Evolutionary conservation across 2,797 vertebrate species (phyloP), one percentile per base, ranked within the genome.

Genomic region (Staurois parvus): DNA sequence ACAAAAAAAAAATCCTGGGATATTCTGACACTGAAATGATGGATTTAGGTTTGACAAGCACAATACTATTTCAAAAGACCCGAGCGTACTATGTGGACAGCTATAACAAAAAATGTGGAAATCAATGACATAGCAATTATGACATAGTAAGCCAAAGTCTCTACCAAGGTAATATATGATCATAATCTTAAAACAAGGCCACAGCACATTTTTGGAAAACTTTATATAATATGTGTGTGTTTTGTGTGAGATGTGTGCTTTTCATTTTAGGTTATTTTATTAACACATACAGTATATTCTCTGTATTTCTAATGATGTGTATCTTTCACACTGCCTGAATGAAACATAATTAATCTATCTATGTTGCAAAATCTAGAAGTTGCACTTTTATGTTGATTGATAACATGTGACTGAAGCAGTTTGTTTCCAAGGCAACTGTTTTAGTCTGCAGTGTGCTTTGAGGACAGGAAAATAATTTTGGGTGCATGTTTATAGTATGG

Each of bases 371-470:
- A 69, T 64, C 52, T 76, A 72, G 70, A 83, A 66, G 52, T 72
- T 78, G 69, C 69, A 86, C 80, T 86, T 86, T 83, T 86, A 86
- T n/a, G 85, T 83, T 86, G 79, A 86, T 83, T 78, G 85, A 86
- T 86, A 83, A 83, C 68, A 86, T 86, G 79, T 83, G 74, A 86
- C 74, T 83, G 75, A 73, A 86, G 74, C 85, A 79, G 68, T 76
- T 72, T 86, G 85, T 86, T 86, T 69, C 85, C 85, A 72, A 78
- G 85, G 85, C 40, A 86, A 86, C 85, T 37, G 68, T 69, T 73
- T 79, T 86, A 52, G 26, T 78, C 56, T 73, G 68, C 80, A 72
- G 42, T 78, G 80, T 78, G 56, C 32, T 78, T 67, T 86, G 56
- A 86, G 85, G 80, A 83, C 75, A 83, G 68, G 66, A 73, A 77